Evolutionary conservation across 2,888 invertebrate genomes (phyloP), one percentile per base, ranked within the genome.

Genomic region (Heliconius ismenius): DNA sequence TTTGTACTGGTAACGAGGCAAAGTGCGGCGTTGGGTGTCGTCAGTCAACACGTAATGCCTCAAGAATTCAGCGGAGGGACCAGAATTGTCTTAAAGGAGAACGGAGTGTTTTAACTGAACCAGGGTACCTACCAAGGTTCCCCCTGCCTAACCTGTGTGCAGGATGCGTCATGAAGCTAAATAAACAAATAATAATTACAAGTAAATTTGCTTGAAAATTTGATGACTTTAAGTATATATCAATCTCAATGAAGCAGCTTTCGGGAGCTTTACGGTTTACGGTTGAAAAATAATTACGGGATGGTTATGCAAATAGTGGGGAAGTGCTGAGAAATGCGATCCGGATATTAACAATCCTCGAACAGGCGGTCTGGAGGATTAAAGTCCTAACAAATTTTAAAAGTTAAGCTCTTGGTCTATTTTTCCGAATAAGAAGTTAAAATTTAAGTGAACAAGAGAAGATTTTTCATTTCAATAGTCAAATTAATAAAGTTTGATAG

Each of bases 301-400:
- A 68, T 39, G 39, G 49, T 60, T 72, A 77, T 65, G 43, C 39
- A 75, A 75, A 74, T 70, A 70, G 60, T 54, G 7, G 26, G 62
- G 73, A 74, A 68, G 24, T 26, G 63, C 76, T 73, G 70, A 72
- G 76, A 65, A 72, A 76, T 65, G 65, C 65, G 58, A 63, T 43
- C 63, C 74, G 64, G 69, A 54, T 74, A 77, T 77, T 74, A 74
- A 74, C 62, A 77, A 58, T 74, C 77, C 74, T 69, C 58, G 69
- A 77, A 65, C 67, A 76, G 76, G 43, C 62, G 69, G 49, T 63
- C 75, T 63, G 54, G 67, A 54, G 75, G 49, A 70, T 76, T 76
- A 72, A 64, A n/a, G 63, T 36, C 39, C 68, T 28, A 64, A 72
- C n/a, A 54, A 73, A 73, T 73, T 73, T 60, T 18, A 62, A 39